These are phyloP conservation scores for Pungitius pungitius DNA, from an alignment of 2,113 vertebrate genomes.

Conservation along the genomic window DNA sequence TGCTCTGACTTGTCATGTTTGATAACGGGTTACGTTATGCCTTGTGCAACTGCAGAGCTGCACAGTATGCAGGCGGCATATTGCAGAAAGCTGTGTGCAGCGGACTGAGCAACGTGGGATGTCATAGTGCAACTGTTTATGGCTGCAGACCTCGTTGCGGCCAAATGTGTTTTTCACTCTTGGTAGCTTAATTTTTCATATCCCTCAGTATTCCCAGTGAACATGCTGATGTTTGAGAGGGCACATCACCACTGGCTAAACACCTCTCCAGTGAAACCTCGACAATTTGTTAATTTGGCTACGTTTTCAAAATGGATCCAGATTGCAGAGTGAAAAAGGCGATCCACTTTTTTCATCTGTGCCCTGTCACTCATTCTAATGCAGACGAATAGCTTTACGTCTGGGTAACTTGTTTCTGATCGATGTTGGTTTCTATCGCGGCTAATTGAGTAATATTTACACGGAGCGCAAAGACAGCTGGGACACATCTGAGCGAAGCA, in stretches of 20 bases:
- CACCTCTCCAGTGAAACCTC: background rate
- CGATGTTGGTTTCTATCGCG: conserved; percentile 31
- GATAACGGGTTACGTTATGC: conserved; percentile 48
- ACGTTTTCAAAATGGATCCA: conserved; percentile 12
- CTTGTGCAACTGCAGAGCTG: conserved; percentile 23
- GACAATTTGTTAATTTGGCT: background rate
- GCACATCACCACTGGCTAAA: background rate
- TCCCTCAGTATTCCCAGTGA: conserved; percentile 21
- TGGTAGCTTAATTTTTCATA: conserved; percentile 15
- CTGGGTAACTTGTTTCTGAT: conserved; percentile 35
- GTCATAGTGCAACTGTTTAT: conserved; percentile 11
- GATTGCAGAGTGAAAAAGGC: conserved; percentile 12
- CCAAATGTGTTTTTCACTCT: conserved; percentile 28
- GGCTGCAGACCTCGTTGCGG: conserved; percentile 23
- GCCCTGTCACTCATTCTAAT: conserved; percentile 51
- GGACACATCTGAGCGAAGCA: conserved; percentile 38
- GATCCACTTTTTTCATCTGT: conserved; percentile 12
- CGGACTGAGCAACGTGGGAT: conserved; percentile 22
- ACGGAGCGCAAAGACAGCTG: conserved; percentile 25
- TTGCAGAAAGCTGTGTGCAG: conserved; percentile 28
- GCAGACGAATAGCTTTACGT: conserved; percentile 52
- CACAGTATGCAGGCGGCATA: background rate
- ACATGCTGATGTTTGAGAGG: conserved; percentile 4
- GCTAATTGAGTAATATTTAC: conserved; percentile 56
- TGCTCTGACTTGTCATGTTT: conserved; percentile 63